A percentile compares a stretch with the other conserved stretches of the same genome.
phyloP scores from a whole-genome alignment of 2,888 invertebrate genomes.

The Leptinotarsa juncta region DNA sequence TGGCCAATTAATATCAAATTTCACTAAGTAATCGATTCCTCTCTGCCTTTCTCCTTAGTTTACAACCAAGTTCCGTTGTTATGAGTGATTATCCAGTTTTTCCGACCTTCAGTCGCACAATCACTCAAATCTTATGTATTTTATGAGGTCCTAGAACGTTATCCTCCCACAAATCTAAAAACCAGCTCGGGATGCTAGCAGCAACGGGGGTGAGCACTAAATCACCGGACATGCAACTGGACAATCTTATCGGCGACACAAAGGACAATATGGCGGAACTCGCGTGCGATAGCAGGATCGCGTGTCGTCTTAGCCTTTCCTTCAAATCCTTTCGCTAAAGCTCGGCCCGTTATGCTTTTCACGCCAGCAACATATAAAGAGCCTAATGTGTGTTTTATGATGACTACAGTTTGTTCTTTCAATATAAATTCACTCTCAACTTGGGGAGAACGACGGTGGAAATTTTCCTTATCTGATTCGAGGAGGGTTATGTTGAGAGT shows the following conservation, averaged over 20 bases:
- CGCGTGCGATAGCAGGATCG: conserved; percentile 67
- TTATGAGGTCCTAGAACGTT: conserved; percentile 25
- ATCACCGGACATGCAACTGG: conserved; percentile 59
- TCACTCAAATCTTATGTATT: background rate
- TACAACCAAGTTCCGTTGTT: background rate
- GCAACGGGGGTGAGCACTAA: conserved; percentile 44
- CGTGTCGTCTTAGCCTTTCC: conserved; percentile 60
- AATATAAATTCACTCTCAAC: conserved; percentile 28
- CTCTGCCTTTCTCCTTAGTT: no score
- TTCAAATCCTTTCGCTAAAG: conserved; percentile 50
- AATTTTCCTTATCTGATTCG: conserved; percentile 9
- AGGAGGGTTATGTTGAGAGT: background rate
- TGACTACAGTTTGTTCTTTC: conserved; percentile 35
- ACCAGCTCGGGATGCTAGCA: conserved; percentile 40
- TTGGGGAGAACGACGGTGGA: conserved; percentile 20
- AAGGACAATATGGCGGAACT: conserved; percentile 65
- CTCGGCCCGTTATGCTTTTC: conserved; percentile 58
- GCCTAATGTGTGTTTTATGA: conserved; percentile 41
- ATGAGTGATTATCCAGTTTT: background rate
- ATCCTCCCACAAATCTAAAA: conserved; percentile 40
- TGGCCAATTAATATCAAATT: no score
- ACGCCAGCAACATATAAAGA: conserved; percentile 46
- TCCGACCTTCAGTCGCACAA: background rate
- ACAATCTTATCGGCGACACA: conserved; percentile 66
- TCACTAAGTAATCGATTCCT: no score